Evolutionary conservation across 2,797 vertebrate species (phyloP).

Genomic region (Leucoraja ocellata): DNA sequence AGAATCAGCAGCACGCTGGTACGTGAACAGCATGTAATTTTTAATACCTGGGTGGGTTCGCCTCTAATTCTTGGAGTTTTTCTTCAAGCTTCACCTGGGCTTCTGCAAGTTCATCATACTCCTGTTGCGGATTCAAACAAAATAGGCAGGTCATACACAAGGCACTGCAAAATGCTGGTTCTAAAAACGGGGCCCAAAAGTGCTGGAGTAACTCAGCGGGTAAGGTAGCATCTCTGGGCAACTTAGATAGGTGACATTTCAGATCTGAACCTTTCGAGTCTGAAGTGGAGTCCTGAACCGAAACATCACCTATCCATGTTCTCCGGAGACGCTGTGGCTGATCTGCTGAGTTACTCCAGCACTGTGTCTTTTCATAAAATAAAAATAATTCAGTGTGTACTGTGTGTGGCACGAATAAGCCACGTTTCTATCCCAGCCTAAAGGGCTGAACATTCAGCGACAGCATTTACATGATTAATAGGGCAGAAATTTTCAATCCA

Average conservation of each 20-base stretch:
- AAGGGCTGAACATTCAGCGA: no score
- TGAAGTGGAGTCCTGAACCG: no score
- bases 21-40: not conserved
- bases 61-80: constrained; percentile 94
- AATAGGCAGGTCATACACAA: not conserved
- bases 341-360: no score
- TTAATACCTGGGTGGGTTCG: constrained; percentile 89
- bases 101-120: constrained; percentile 90
- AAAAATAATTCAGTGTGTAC: not conserved
- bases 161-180: no score
- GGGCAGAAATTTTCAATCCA: not conserved
- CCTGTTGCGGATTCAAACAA: constrained; percentile 55
- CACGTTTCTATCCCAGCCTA: not conserved
- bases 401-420: not conserved
- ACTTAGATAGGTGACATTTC: no score
- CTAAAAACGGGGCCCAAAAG: no score
- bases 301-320: no score
- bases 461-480: not conserved
- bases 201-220: no score
- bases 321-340: no score
- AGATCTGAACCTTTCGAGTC: no score
- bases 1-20: not conserved
- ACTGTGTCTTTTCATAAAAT: not conserved
- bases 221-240: no score
- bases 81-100: constrained; percentile 90